Percentiles rank a stretch among this genome's conserved stretches.
These are phyloP conservation scores for Tokudaia muenninki DNA, from an alignment of 2,797 vertebrate genomes.

Conservation along the genomic window DNA sequence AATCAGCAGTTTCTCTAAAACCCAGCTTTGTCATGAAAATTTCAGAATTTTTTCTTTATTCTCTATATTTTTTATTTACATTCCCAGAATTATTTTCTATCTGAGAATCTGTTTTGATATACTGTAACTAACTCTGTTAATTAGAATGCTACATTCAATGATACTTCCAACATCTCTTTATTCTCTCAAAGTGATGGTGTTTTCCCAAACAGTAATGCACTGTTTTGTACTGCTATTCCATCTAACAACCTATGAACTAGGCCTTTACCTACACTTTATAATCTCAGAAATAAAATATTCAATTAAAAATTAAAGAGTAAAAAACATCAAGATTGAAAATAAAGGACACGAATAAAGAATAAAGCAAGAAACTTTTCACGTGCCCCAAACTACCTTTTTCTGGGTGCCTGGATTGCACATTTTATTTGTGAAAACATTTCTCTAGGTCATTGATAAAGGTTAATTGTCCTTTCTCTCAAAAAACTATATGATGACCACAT, in stretches of 20 bases:
- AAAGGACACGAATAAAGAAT: background rate
- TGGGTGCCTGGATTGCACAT: background rate
- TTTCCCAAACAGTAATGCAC: background rate
- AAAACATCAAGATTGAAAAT: background rate
- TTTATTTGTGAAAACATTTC: background rate
- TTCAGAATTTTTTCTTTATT: background rate
- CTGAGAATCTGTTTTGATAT: background rate
- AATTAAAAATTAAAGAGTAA: background rate
- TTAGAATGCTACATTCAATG: background rate
- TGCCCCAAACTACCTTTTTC: background rate
- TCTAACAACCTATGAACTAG: background rate
- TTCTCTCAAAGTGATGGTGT: background rate
- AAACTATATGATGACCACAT: background rate
- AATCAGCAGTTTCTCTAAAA: background rate
- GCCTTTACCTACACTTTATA: background rate
- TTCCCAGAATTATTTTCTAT: background rate
- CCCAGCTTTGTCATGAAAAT: background rate
- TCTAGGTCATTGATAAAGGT: background rate
- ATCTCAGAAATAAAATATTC: background rate
- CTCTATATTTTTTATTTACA: too few species aligned
- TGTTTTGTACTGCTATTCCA: background rate
- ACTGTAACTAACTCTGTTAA: background rate
- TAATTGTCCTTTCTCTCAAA: background rate
- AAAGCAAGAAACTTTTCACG: background rate
- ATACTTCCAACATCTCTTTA: background rate